These are phyloP conservation scores for Triplophysa yarkandensis DNA, from an alignment of 2,797 vertebrate genomes.

Conservation along the genomic window DNA sequence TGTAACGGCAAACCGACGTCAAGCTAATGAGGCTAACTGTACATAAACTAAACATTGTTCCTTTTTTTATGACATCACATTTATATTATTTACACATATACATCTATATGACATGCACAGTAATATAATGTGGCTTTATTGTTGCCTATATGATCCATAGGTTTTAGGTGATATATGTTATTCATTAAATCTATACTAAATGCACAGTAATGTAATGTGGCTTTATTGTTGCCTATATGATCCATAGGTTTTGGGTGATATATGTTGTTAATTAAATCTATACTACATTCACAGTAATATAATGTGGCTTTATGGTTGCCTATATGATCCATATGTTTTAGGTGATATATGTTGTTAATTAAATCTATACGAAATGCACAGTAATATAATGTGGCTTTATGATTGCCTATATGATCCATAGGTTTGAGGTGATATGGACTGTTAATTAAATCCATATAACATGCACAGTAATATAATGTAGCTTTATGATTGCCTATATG, in stretches of 20 bases:
- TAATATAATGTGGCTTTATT: background rate
- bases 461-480: too few species aligned
- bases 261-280: too few species aligned
- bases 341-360: too few species aligned
- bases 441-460: too few species aligned
- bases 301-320: background rate
- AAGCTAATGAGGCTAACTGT: slow-evolving; percentile 7
- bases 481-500: too few species aligned
- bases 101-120: background rate
- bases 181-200: background rate
- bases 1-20: background rate
- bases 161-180: background rate
- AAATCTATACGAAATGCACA: background rate
- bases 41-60: background rate
- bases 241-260: background rate
- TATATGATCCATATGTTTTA: background rate
- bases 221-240: background rate
- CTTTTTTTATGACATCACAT: too few species aligned
- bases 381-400: background rate
- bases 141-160: background rate
- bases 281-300: background rate
- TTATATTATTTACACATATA: background rate
- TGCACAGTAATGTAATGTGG: background rate
- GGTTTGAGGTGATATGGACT: background rate
- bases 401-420: background rate